Evolutionary conservation across 2,797 vertebrate genomes (phyloP), one percentile per base, ranked within the genome.

Genomic region (Hypotaenidia okinawae): DNA sequence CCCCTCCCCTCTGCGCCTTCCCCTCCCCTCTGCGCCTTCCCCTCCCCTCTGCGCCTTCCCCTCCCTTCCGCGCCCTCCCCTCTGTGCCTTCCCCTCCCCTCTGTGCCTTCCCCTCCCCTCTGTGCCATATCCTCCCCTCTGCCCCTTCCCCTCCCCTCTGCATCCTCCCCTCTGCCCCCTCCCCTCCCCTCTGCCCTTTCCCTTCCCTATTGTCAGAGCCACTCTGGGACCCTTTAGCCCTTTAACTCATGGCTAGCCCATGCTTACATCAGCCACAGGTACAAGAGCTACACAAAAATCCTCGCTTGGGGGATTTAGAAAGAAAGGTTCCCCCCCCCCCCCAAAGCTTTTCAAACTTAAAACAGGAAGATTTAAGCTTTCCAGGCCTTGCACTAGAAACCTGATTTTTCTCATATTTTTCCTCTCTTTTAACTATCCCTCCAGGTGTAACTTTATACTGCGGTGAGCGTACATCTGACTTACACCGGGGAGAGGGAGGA

Each of bases 201-300:
- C 41, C 55, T 33, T 49, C 70, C 61, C 24, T 37, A 37, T 37
- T 37, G 37, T 37, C 0, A 5, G 16, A 33, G 32, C 35, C 39
- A 5, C 41, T 43, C 41, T 43, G 41, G 41, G 41, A 43, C 41
- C 21, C 54, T 41, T 33, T 10, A 41, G 18, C n/a, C 25, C 32
- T 25, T 47, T 6, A 4, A 22, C 35, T 39, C 2, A 0, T 51
- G 3, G 1, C 68, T 43, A 43, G 25, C 28, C 35, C 28, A 6
- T 11, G 45, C 32, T 33, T 13, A 19, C 49, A 2, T 22, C 77
- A 73, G 39, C n/a, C 68, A 4, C 30, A 10, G 54, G 43, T 43
- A 17, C 37, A n/a, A 72, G 52, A 52, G 16, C 68, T 30, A 9
- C 43, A 9, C 61, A 43, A n/a, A 74, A 52, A 10, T 35, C 58